These are phyloP conservation scores for Phlogophora meticulosa DNA, from an alignment of 2,888 invertebrate species.

Conservation along the genomic window DNA sequence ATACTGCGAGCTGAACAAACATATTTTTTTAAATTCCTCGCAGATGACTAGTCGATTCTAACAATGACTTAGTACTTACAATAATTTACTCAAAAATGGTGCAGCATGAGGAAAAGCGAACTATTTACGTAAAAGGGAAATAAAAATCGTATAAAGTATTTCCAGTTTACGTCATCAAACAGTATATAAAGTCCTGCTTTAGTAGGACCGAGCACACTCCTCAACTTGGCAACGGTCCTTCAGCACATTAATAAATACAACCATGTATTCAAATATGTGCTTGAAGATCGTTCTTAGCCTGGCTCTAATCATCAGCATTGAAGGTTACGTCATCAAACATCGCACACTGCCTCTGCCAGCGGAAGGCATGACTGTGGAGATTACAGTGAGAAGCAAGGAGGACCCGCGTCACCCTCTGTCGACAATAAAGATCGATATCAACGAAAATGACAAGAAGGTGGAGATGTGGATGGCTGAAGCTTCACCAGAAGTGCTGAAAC, in stretches of 20 bases:
- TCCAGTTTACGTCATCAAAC: conserved; percentile 37
- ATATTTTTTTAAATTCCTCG: no score
- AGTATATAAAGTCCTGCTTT: conserved; percentile 39
- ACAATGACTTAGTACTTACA: background rate
- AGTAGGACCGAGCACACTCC: conserved; percentile 21
- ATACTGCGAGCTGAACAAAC: no score
- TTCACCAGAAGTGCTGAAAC: conserved; percentile 6
- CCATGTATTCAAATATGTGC: conserved; percentile 60
- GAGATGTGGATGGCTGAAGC: conserved; percentile 29
- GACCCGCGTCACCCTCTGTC: conserved; percentile 32
- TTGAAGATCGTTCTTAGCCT: conserved; percentile 59
- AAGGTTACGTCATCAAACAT: conserved; percentile 57
- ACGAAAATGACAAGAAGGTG: conserved; percentile 44
- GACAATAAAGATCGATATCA: conserved; percentile 55
- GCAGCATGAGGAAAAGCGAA: conserved; percentile 6
- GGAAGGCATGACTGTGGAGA: conserved; percentile 63
- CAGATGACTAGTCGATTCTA: no score
- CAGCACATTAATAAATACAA: conserved; percentile 58
- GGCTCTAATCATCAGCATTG: conserved; percentile 54
- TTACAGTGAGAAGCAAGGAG: conserved; percentile 56
- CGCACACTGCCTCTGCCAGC: conserved; percentile 51
- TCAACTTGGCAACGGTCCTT: conserved; percentile 23
- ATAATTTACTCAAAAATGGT: conserved; percentile 26
- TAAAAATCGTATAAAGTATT: background rate
- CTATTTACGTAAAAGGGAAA: background rate